A percentile compares a stretch with the other conserved stretches of the same genome.
Conservation (phyloP, 2,888 invertebrate species). For the Galeopsomyia nigrocyanea region DNA sequence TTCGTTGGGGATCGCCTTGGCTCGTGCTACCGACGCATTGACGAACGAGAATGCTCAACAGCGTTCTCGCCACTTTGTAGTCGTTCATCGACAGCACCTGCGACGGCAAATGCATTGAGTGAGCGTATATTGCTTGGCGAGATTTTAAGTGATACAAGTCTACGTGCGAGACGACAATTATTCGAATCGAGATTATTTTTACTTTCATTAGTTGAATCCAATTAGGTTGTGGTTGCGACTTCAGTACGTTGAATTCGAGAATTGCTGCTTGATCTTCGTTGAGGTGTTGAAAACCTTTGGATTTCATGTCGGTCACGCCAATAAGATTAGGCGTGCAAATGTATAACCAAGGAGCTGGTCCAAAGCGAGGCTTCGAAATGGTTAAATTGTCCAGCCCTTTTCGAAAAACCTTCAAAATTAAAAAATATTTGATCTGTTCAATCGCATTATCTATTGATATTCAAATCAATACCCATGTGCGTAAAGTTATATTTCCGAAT, state of each 20-base stretch:
- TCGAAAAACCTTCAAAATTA: constrained; percentile 61
- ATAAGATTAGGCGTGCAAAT: constrained; percentile 75
- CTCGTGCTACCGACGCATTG: constrained; percentile 47
- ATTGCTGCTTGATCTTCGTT: constrained; percentile 75
- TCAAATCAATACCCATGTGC: too few relatives aligned
- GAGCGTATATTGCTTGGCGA: too few relatives aligned
- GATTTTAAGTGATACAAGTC: too few relatives aligned
- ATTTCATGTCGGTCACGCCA: constrained; percentile 66
- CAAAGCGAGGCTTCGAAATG: constrained; percentile 71
- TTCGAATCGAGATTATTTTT: neutral
- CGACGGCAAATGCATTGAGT: too few relatives aligned
- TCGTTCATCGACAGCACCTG: constrained; percentile 82
- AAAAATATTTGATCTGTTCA: too few relatives aligned
- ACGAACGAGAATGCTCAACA: constrained; percentile 54
- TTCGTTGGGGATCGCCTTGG: too few relatives aligned
- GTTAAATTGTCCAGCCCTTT: constrained; percentile 73
- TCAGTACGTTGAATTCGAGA: constrained; percentile 78
- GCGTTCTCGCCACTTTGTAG: constrained; percentile 74
- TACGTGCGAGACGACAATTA: neutral
- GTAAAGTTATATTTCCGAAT: too few relatives aligned
- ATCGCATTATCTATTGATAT: too few relatives aligned
- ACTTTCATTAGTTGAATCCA: constrained; percentile 85
- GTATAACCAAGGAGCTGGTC: constrained; percentile 79
- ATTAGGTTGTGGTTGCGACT: constrained; percentile 84
- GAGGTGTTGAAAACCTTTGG: constrained; percentile 67